Evolutionary conservation across 2,888 invertebrate genomes (phyloP), one percentile per base, ranked within the genome.

Genomic region (Aspidiotus destructor): DNA sequence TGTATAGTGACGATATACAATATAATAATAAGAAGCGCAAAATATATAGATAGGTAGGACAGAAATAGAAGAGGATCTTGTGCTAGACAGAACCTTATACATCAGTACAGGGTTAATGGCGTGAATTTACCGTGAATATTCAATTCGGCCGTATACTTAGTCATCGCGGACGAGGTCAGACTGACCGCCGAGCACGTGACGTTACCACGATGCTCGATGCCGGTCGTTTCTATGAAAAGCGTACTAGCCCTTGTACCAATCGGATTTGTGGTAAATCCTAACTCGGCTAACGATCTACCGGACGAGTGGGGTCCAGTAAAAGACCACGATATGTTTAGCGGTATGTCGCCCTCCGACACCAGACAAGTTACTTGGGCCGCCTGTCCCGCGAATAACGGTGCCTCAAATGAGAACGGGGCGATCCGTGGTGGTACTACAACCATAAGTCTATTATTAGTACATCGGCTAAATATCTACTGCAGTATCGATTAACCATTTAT

Each of bases 131-230:
- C 70, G 73, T 72, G 11, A 76, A 72, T 52, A 72, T 72, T 78
- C 69, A 85, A 78, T 70, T 75, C 75, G 62, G 83, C 79, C 70
- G 81, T 80, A 74, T 80, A 78, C 72, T 78, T 77, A 8, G 72
- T 77, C 78, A 70, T 76, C 71, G 80, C 77, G 73, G 78, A 77
- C 74, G 83, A 84, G 71, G 82, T 83, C 71, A 77, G 77, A 78
- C 84, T 84, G 73, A 77, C 77, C 71, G 82, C 84, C 73, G 78
- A 77, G 75, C 84, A 85, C 72, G 81, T 79, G 76, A 84, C 85
- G 73, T 65, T 76, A 7, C 78, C 78, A 60, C 74, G 73, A 69
- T 78, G 77, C 3, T 73, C 72, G n/a, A 75, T 74, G 52, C 74
- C 73, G 11, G 76, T 75, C 10, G 76, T 72, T 28, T 75, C 75